Conservation (phyloP, 2,113 vertebrate genomes). For the Columbina picui region DNA sequence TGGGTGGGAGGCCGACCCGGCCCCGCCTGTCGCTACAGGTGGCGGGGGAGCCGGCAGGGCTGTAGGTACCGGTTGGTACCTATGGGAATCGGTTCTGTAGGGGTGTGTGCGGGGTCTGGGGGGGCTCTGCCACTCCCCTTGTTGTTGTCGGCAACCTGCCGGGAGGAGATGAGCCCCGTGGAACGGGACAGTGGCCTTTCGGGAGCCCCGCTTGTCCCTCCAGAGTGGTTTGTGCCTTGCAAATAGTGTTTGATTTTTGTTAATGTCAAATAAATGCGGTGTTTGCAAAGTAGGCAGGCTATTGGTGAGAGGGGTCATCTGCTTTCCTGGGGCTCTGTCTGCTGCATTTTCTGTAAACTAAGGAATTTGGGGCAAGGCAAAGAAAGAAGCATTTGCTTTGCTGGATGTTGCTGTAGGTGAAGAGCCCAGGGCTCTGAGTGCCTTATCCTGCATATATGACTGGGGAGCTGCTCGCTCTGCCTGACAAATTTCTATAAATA, state of each 20-base stretch:
- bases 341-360: accelerated
- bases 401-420: accelerated
- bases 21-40: neutral
- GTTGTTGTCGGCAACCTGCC: neutral
- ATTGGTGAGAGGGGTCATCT: accelerated
- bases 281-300: neutral
- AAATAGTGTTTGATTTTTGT: accelerated
- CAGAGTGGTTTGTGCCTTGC: accelerated
- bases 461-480: neutral
- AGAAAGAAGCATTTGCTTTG: accelerated
- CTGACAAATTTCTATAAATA: neutral
- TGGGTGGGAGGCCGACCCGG: neutral
- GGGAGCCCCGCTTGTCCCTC: accelerated
- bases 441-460: neutral
- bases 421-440: neutral
- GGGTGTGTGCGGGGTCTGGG: neutral
- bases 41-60: neutral
- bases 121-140: neutral
- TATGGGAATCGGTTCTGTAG: too few species aligned
- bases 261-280: accelerated
- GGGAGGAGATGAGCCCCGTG: neutral
- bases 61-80: too few species aligned
- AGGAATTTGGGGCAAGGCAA: neutral
- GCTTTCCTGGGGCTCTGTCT: accelerated
- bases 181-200: neutral